A percentile compares a stretch with the other conserved stretches of the same genome.
Conservation (phyloP, 1,140 invertebrate genomes). For the Archivesica marissinica region DNA sequence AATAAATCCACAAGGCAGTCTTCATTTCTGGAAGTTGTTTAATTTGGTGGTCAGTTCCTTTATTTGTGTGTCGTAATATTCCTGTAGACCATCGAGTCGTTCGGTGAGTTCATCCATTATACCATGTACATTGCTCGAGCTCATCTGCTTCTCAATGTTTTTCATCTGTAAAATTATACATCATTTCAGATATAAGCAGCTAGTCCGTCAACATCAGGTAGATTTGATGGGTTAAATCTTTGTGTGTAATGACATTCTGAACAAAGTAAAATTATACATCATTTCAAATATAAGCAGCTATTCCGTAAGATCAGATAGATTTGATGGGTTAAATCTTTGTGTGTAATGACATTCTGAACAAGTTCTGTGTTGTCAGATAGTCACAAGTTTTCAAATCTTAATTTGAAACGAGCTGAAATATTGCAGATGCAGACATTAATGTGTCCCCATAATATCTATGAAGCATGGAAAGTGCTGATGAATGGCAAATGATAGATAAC, state of each 20-base stretch:
- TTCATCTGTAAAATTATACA: not conserved
- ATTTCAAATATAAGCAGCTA: not conserved
- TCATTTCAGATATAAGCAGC: not conserved
- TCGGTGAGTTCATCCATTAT: not conserved
- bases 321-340: not conserved
- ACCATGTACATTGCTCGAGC: not conserved
- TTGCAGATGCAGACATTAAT: no score
- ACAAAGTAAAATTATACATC: not conserved
- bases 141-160: not conserved
- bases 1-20: not conserved
- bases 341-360: not conserved
- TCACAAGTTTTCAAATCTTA: no score
- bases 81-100: not conserved
- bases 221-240: not conserved
- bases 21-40: not conserved
- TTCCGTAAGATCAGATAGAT: not conserved
- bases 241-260: not conserved
- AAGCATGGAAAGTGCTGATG: no score
- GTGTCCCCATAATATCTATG: no score
- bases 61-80: not conserved
- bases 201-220: not conserved
- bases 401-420: no score
- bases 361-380: no score
- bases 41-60: not conserved
- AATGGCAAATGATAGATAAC: no score